Conservation (phyloP, 2,888 invertebrate genomes). For the Seira ritae region DNA sequence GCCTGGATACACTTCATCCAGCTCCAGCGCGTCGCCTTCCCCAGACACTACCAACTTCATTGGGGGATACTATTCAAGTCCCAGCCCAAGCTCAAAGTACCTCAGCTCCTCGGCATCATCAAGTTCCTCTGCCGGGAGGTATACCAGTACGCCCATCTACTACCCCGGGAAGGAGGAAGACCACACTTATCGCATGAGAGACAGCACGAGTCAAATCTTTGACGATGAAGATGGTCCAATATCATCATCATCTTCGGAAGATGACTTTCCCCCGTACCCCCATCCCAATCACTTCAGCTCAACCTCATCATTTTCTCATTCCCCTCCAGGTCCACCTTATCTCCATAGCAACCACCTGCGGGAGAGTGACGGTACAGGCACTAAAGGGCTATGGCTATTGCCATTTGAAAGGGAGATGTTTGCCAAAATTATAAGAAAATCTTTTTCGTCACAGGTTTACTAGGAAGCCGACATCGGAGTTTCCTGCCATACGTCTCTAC, state of each 20-base stretch:
- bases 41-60: slow-evolving; percentile 44
- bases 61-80: slow-evolving; percentile 38
- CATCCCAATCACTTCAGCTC: not conserved
- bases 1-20: slow-evolving; percentile 36
- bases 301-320: slow-evolving; percentile 10
- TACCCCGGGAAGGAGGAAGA: slow-evolving; percentile 54
- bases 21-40: slow-evolving; percentile 7
- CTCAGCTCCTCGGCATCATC: slow-evolving; percentile 15
- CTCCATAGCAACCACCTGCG: slow-evolving; percentile 5
- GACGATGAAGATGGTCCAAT: slow-evolving; percentile 37
- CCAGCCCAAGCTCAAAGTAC: slow-evolving; percentile 19
- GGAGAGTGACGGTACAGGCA: slow-evolving; percentile 40
- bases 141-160: slow-evolving; percentile 49
- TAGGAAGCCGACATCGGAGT: not conserved
- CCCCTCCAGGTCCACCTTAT: no score
- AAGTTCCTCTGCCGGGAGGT: slow-evolving; percentile 30
- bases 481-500: slow-evolving; percentile 15
- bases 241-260: slow-evolving; percentile 24
- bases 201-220: slow-evolving; percentile 50
- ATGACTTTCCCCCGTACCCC: slow-evolving; percentile 38
- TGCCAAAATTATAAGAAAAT: not conserved
- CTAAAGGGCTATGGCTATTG: not conserved
- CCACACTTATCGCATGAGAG: slow-evolving; percentile 53
- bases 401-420: not conserved
- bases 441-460: slow-evolving; percentile 16